Conservation (phyloP, 2,797 vertebrate genomes). For the Linurgus olivaceus region DNA sequence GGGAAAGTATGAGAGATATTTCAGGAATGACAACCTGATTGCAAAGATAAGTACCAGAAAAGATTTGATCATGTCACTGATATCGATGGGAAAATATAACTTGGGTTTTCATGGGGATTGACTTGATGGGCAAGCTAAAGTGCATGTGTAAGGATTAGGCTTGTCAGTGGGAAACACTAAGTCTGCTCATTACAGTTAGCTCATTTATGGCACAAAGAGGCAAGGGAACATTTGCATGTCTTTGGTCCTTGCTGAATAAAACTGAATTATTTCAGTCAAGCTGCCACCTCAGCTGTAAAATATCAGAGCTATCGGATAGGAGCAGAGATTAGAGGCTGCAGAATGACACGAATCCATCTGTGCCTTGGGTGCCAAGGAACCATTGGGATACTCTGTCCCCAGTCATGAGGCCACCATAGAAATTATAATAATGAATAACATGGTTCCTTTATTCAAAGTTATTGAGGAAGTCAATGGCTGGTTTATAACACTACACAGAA, state of each 20-base stretch:
- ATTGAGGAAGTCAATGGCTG: neutral
- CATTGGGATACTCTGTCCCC: neutral
- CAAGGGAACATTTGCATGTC: neutral
- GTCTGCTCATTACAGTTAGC: conserved; percentile 4
- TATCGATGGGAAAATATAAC: conserved; percentile 69
- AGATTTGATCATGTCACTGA: conserved; percentile 67
- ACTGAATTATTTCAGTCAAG: neutral
- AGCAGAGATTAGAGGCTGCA: neutral
- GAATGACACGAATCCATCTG: neutral
- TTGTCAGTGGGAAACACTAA: conserved; percentile 48
- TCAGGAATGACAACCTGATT: conserved; percentile 73
- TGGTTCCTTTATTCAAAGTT: neutral
- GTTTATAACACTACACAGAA: neutral
- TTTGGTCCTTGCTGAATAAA: neutral
- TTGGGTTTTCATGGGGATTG: conserved; percentile 64
- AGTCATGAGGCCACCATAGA: neutral
- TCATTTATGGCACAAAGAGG: neutral
- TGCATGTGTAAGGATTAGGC: conserved; percentile 43
- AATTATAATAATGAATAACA: neutral
- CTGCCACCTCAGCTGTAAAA: neutral
- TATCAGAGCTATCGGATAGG: neutral
- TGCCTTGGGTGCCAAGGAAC: neutral
- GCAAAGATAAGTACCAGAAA: conserved; percentile 66
- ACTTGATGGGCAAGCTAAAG: conserved; percentile 51
- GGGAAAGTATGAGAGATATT: conserved; percentile 74